Evolutionary conservation across 2,888 invertebrate genomes (phyloP).

Genomic region (Cistogaster globosa): DNA sequence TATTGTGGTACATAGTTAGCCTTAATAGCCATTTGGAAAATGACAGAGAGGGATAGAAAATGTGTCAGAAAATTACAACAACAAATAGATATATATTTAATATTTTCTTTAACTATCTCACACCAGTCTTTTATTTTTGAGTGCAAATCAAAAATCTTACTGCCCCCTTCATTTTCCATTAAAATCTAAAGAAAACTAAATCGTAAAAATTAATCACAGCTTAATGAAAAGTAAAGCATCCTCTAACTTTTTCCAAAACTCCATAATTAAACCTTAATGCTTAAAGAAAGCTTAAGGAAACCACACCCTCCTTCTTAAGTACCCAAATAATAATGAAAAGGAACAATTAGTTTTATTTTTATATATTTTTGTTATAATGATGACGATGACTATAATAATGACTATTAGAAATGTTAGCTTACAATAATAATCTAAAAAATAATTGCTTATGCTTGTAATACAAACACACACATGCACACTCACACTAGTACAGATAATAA

Average conservation of each 20-base stretch:
- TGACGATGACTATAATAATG: conserved; percentile 35
- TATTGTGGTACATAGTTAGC: no score
- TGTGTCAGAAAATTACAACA: no score
- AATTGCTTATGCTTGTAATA: conserved; percentile 55
- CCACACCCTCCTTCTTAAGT: conserved; percentile 24
- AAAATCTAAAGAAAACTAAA: neutral
- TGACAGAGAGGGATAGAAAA: no score
- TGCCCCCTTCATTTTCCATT: no score
- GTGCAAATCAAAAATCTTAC: no score
- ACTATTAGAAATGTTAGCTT: conserved; percentile 61
- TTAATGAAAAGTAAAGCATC: neutral
- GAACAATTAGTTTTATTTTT: conserved; percentile 45
- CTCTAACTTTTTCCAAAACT: conserved; percentile 22
- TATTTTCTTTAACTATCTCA: no score
- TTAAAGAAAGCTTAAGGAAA: neutral
- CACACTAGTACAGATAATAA: conserved; percentile 38
- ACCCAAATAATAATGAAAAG: conserved; percentile 8
- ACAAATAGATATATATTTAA: no score
- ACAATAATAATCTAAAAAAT: conserved; percentile 66
- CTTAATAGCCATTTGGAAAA: no score
- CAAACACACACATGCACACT: neutral
- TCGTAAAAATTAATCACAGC: neutral
- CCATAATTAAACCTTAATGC: conserved; percentile 15
- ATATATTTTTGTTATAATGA: conserved; percentile 26
- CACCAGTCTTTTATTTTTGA: no score